phyloP scores from a whole-genome alignment of 2,113 vertebrate species.

The Seriola rivoliana region DNA sequence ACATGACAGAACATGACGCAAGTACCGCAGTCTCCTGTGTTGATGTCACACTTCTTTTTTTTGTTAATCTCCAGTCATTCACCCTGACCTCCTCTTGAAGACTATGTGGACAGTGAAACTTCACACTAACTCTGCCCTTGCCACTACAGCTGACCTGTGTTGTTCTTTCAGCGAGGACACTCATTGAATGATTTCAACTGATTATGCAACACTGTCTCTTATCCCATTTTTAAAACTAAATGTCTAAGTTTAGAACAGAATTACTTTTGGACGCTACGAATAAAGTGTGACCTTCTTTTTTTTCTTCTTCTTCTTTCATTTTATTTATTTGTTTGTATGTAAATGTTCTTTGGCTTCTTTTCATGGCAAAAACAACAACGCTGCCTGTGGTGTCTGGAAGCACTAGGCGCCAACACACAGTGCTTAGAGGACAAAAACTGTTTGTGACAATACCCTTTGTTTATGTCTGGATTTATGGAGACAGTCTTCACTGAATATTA shows the following conservation, averaged over 20 bases:
- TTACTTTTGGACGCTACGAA: background rate
- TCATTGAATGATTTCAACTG: no score
- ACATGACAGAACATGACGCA: no score
- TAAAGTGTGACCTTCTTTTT: conserved; percentile 1
- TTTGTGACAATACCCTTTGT: conserved; percentile 21
- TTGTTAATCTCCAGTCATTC: background rate
- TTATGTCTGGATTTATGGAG: conserved; percentile 8
- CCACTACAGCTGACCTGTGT: background rate
- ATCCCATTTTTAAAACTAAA: conserved; percentile 19
- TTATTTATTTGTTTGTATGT: conserved; percentile 1
- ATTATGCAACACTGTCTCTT: background rate
- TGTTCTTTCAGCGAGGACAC: no score
- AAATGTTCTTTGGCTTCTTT: conserved; percentile 11
- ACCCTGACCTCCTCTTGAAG: background rate
- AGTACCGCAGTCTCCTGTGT: background rate
- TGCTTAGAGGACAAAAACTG: background rate
- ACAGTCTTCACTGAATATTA: background rate
- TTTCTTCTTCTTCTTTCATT: background rate
- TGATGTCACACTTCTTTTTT: background rate
- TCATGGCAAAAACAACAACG: background rate
- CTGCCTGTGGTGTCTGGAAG: conserved; percentile 5
- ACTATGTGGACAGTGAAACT: background rate
- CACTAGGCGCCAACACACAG: background rate
- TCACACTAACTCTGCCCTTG: background rate
- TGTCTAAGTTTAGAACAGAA: background rate